These are phyloP conservation scores for Megaustenia siamemsis DNA, from an alignment of 2,888 invertebrate genomes.

Conservation along the genomic window DNA sequence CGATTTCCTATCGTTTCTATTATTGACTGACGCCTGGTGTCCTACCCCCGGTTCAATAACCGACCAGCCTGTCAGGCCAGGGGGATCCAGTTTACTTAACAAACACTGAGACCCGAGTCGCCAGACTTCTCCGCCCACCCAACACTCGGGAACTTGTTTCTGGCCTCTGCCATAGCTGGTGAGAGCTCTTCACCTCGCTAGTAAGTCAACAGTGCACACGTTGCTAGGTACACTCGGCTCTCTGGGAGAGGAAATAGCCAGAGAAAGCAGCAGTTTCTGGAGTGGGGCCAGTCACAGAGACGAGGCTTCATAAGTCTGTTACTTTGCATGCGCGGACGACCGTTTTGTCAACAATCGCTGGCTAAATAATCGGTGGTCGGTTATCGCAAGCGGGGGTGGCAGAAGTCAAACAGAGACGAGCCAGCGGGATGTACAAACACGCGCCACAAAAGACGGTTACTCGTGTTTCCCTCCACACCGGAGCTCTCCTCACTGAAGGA, in stretches of 20 bases:
- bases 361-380: constrained; percentile 10
- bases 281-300: background rate
- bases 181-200: constrained; percentile 12
- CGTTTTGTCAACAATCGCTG: constrained; percentile 45
- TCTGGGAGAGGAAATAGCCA: constrained; percentile 1
- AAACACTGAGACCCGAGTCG: constrained; percentile 3
- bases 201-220: constrained; percentile 20
- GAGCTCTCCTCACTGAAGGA: constrained; percentile 22
- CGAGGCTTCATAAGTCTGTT: background rate
- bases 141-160: constrained; percentile 3
- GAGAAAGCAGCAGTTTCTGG: background rate
- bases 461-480: constrained; percentile 31
- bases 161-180: background rate
- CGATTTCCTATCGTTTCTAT: too few species aligned
- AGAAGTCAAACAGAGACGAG: constrained; percentile 38
- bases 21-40: too few species aligned
- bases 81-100: background rate
- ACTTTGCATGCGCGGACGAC: constrained; percentile 3
- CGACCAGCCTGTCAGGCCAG: background rate
- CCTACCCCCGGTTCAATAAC: too few species aligned
- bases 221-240: constrained; percentile 7
- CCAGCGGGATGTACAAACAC: constrained; percentile 27
- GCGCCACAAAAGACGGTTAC: constrained; percentile 23
- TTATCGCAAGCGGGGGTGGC: constrained; percentile 13
- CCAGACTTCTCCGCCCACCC: constrained; percentile 36